Percentiles rank a stretch among this genome's conserved stretches.
phyloP scores from a whole-genome alignment of 2,113 vertebrate genomes.

The Mola mola region DNA sequence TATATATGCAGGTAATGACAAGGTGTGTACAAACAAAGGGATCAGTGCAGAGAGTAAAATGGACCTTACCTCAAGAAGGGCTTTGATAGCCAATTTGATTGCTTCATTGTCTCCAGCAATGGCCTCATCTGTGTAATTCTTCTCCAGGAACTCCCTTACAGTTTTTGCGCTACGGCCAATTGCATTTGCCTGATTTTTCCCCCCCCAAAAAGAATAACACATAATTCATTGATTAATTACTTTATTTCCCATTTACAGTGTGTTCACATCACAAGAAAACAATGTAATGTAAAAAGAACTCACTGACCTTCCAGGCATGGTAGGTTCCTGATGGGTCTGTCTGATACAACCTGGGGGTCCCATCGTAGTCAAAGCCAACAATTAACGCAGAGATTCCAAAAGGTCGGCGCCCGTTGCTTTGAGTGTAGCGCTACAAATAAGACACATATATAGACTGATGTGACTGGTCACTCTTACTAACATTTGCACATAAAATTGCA shows the following conservation, averaged over 20 bases:
- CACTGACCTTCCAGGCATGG: conserved; percentile 86
- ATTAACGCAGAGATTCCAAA: conserved; percentile 87
- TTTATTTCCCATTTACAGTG: background rate
- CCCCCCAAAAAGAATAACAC: background rate
- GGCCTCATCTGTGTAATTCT: conserved; percentile 85
- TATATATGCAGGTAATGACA: too few species aligned
- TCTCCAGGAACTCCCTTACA: conserved; percentile 86
- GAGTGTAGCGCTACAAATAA: conserved; percentile 80
- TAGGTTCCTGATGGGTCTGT: conserved; percentile 88
- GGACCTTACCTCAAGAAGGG: conserved; percentile 85
- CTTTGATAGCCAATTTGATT: conserved; percentile 85
- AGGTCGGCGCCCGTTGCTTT: conserved; percentile 86
- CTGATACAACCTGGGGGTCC: conserved; percentile 86
- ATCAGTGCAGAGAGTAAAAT: too few species aligned
- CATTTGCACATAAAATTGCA: background rate
- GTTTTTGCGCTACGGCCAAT: conserved; percentile 87
- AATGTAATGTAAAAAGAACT: background rate
- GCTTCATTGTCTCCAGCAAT: conserved; percentile 83
- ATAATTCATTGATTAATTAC: background rate
- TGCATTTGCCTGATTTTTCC: conserved; percentile 80
- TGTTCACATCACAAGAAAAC: background rate
- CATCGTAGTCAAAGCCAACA: conserved; percentile 86
- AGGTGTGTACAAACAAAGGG: too few species aligned
- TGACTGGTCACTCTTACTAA: background rate
- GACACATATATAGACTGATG: background rate